These are phyloP conservation scores for Coryphaenoides rupestris DNA, from an alignment of 2,113 vertebrate species.

Conservation along the genomic window DNA sequence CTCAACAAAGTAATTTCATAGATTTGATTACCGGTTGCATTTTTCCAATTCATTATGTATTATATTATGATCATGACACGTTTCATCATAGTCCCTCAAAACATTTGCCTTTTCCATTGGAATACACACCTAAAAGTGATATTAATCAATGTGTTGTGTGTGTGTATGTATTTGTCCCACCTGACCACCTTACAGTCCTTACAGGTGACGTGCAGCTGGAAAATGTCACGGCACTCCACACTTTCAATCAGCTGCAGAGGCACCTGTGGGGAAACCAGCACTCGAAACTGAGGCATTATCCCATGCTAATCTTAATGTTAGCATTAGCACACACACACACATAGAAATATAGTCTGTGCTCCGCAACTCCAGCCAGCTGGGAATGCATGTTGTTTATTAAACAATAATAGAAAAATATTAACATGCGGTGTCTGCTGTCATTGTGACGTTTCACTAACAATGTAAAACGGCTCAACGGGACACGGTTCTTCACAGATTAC, in stretches of 20 bases:
- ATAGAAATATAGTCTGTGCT: not conserved
- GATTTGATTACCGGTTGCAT: too few relatives aligned
- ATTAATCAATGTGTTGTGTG: too few relatives aligned
- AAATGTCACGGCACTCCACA: slow-evolving; percentile 93
- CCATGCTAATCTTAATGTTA: not conserved
- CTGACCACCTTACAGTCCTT: slow-evolving; percentile 98
- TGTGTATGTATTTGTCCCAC: slow-evolving; percentile 58
- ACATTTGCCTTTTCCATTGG: too few relatives aligned
- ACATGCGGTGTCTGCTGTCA: too few relatives aligned
- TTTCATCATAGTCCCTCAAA: too few relatives aligned
- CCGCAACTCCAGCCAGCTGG: not conserved
- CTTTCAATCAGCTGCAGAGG: slow-evolving; percentile 93
- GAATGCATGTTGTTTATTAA: not conserved
- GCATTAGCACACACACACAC: not conserved
- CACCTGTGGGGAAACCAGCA: slow-evolving; percentile 70
- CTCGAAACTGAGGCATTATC: not conserved
- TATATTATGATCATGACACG: too few relatives aligned
- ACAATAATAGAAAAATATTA: not conserved
- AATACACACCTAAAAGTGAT: too few relatives aligned
- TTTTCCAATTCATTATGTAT: too few relatives aligned
- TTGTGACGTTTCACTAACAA: too few relatives aligned
- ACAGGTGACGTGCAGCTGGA: slow-evolving; percentile 95
- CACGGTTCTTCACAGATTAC: too few relatives aligned
- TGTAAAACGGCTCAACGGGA: too few relatives aligned
- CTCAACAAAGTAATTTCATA: too few relatives aligned